phyloP scores from a whole-genome alignment of 2,888 invertebrate genomes.

The Pseudeuparius sepicola region DNA sequence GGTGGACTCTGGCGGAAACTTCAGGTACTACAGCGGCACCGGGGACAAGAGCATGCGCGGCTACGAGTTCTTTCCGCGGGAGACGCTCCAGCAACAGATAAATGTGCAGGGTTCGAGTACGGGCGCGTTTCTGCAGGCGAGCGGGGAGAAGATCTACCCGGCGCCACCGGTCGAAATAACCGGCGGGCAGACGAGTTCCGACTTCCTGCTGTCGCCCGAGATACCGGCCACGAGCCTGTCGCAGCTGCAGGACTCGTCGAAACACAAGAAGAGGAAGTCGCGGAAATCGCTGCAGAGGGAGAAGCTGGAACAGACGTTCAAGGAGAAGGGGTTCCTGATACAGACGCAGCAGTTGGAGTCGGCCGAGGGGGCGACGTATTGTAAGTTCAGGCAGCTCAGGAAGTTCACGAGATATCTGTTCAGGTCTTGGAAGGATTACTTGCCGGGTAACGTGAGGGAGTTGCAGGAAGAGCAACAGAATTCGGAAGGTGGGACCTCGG shows the following conservation, averaged over 20 bases:
- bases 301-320: slow-evolving; percentile 84
- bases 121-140: slow-evolving; percentile 42
- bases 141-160: slow-evolving; percentile 45
- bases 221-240: slow-evolving; percentile 24
- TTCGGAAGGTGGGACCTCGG: too few species aligned
- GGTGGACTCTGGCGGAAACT: slow-evolving; percentile 82
- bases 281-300: slow-evolving; percentile 76
- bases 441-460: slow-evolving; percentile 54
- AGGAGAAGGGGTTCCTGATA: slow-evolving; percentile 85
- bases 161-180: slow-evolving; percentile 32
- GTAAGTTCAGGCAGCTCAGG: slow-evolving; percentile 81
- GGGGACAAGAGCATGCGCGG: slow-evolving; percentile 69
- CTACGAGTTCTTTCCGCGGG: slow-evolving; percentile 68
- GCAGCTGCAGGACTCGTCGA: slow-evolving; percentile 27
- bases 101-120: slow-evolving; percentile 44
- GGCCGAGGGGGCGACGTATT: slow-evolving; percentile 88
- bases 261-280: slow-evolving; percentile 58
- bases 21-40: slow-evolving; percentile 74
- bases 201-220: slow-evolving; percentile 35
- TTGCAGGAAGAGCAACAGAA: slow-evolving; percentile 29
- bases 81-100: slow-evolving; percentile 53
- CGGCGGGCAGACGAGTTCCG: slow-evolving; percentile 29
- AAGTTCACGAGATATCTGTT: slow-evolving; percentile 88
- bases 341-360: slow-evolving; percentile 89
- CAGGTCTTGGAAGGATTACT: slow-evolving; percentile 87